phyloP scores from a whole-genome alignment of 2,888 invertebrate genomes.

The Melanargia galathea region DNA sequence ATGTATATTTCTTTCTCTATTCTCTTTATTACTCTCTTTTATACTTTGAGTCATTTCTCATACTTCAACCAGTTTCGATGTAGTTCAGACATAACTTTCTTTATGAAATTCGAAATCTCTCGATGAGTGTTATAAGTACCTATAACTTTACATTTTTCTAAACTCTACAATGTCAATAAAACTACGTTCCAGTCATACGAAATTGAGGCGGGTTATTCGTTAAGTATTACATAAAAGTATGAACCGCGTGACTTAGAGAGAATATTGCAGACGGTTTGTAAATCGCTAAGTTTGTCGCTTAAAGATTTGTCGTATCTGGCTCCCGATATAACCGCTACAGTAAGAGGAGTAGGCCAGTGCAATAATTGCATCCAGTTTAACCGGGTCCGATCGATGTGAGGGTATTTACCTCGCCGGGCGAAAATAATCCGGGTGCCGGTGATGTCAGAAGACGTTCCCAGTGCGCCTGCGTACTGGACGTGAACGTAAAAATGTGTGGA shows the following conservation, averaged over 20 bases:
- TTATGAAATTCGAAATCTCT: neutral
- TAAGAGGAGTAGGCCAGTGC: slow-evolving; percentile 74
- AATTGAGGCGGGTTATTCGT: neutral
- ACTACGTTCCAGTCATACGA: neutral
- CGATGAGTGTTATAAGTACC: neutral
- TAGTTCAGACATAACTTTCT: neutral
- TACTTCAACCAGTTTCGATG: no score
- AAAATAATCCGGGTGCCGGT: slow-evolving; percentile 81
- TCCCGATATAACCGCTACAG: slow-evolving; percentile 58
- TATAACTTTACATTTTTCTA: neutral
- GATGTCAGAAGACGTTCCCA: slow-evolving; percentile 69
- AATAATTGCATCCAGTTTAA: slow-evolving; percentile 81
- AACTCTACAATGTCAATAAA: slow-evolving; percentile 1
- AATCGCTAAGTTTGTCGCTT: slow-evolving; percentile 7
- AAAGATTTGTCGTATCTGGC: slow-evolving; percentile 35
- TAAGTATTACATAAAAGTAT: slow-evolving; percentile 5
- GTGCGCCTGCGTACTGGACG: slow-evolving; percentile 47
- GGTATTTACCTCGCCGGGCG: slow-evolving; percentile 81
- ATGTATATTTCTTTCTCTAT: no score
- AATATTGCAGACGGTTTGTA: neutral
- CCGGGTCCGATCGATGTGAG: slow-evolving; percentile 80
- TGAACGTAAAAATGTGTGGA: slow-evolving; percentile 51
- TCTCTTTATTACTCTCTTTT: no score
- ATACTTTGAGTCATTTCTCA: no score
- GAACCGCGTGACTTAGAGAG: neutral